These are phyloP conservation scores for Drosophila infuscata DNA, from an alignment of 2,888 invertebrate genomes.

Conservation along the genomic window DNA sequence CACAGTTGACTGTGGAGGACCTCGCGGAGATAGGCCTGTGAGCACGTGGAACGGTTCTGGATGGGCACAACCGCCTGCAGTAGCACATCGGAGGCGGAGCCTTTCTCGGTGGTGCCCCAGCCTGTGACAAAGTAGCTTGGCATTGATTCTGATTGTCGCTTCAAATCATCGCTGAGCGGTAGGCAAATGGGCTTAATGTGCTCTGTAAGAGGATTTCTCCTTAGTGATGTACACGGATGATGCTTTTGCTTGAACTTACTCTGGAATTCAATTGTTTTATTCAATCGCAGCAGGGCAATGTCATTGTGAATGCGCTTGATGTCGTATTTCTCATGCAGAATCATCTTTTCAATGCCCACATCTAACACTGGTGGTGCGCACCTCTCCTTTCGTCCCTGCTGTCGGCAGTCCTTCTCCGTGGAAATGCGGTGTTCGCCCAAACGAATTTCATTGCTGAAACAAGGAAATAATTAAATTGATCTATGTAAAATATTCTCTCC, in stretches of 20 bases:
- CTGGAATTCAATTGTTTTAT: slow-evolving; percentile 57
- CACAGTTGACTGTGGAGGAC: slow-evolving; percentile 85
- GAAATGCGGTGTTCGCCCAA: slow-evolving; percentile 78
- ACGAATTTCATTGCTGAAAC: slow-evolving; percentile 64
- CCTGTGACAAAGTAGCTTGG: slow-evolving; percentile 69
- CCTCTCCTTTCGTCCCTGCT: slow-evolving; percentile 60
- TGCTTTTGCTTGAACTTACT: slow-evolving; percentile 43
- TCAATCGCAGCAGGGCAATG: slow-evolving; percentile 75
- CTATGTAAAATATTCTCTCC: background rate
- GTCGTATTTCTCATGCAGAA: slow-evolving; percentile 68
- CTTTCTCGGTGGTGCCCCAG: slow-evolving; percentile 79
- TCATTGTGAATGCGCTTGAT: slow-evolving; percentile 54
- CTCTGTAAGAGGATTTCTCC: slow-evolving; percentile 26
- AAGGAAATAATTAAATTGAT: background rate
- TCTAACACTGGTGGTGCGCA: slow-evolving; percentile 75
- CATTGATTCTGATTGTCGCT: slow-evolving; percentile 50
- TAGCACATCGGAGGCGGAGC: slow-evolving; percentile 70
- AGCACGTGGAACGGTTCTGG: slow-evolving; percentile 51
- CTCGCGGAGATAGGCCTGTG: slow-evolving; percentile 49
- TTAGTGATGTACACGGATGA: background rate
- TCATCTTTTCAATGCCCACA: slow-evolving; percentile 66
- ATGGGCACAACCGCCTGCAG: slow-evolving; percentile 72
- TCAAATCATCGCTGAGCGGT: slow-evolving; percentile 67
- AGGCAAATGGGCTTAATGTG: slow-evolving; percentile 76
- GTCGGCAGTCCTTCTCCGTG: slow-evolving; percentile 65